phyloP scores from a whole-genome alignment of 2,113 vertebrate species.

The Trichomycterus rosablanca region DNA sequence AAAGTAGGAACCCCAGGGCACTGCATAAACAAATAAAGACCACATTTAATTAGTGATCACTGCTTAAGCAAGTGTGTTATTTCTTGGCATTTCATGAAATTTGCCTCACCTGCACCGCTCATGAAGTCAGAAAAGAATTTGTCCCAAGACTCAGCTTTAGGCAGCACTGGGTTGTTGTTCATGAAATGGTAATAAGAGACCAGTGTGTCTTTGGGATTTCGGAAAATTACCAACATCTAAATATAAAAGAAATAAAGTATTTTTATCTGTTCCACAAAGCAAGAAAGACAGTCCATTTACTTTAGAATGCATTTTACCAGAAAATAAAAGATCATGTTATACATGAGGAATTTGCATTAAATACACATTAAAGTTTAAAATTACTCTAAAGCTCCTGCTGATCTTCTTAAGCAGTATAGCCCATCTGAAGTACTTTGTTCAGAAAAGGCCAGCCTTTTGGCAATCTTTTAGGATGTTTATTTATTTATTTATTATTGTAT shows the following conservation, averaged over 20 bases:
- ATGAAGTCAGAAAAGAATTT: slow-evolving; percentile 70
- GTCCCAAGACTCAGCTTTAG: slow-evolving; percentile 65
- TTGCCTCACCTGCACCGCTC: slow-evolving; percentile 62
- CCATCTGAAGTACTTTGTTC: too few species aligned
- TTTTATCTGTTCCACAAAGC: too few species aligned
- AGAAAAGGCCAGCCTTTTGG: too few species aligned
- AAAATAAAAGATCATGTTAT: too few species aligned
- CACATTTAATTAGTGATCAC: background rate
- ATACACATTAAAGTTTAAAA: too few species aligned
- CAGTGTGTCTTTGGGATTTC: slow-evolving; percentile 71
- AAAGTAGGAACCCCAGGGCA: slow-evolving; percentile 50
- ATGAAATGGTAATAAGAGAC: slow-evolving; percentile 73
- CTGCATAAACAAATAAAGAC: slow-evolving; percentile 14
- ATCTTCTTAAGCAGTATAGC: too few species aligned
- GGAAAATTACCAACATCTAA: slow-evolving; percentile 68
- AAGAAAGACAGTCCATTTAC: background rate
- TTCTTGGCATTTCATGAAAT: background rate
- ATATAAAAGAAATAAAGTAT: background rate
- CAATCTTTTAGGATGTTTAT: too few species aligned
- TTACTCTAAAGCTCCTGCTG: too few species aligned
- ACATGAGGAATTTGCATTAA: too few species aligned
- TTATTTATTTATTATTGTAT: too few species aligned
- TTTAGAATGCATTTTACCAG: background rate
- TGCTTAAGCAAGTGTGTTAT: too few species aligned
- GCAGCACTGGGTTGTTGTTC: slow-evolving; percentile 58